Base-by-base conservation (phyloP, 2,113 vertebrate species). In the Dipodomys merriami region DNA sequence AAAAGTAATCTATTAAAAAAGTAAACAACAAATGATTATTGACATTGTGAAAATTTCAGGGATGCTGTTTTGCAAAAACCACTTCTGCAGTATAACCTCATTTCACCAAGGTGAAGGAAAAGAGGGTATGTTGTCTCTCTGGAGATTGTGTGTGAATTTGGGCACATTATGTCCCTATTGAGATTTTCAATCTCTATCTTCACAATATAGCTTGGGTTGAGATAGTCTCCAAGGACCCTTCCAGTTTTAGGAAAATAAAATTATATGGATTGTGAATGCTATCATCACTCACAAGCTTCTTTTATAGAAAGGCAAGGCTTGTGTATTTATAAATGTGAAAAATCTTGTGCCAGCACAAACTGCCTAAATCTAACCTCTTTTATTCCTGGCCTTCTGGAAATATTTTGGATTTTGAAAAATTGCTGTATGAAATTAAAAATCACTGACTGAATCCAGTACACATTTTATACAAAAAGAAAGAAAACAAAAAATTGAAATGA, bases 171-270 rank as follows among this genome's bases (percentile, higher is more conserved):
- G 71, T 80, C 13, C 33, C 57, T 73, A 67, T 20, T 72, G 12
- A 90, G 87, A 81, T 2, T 19, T 91, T 44, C 9, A 39, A 20
- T n/a, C 33, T 90, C 22, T 68, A 46, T n/a, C 64, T 84, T 44
- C 15, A 94, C 46, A 76, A 83, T 25, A 23, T 44, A 93, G 33
- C 6, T 18, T 86, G 60, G n/a, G n/a, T 25, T 94, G 79, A 74
- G 44, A 23, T 82, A 39, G 86, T 79, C 83, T n/a, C 7, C 57
- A 86, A 89, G 1, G 20, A 30, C 5, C 33, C 13, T 57, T 93
- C 1, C 13, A 71, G 39, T 65, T 76, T 77, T 76, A 84, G 49
- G 10, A 83, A 93, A 84, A 83, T 29, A 35, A 91, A 76, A 79
- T 39, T 72, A 53, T 22, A 49, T 25, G 79, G 72, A 62, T 76